Evolutionary conservation across 1,140 invertebrate genomes (phyloP), one percentile per base, ranked within the genome.

Genomic region (Hylyphantes graminicola): DNA sequence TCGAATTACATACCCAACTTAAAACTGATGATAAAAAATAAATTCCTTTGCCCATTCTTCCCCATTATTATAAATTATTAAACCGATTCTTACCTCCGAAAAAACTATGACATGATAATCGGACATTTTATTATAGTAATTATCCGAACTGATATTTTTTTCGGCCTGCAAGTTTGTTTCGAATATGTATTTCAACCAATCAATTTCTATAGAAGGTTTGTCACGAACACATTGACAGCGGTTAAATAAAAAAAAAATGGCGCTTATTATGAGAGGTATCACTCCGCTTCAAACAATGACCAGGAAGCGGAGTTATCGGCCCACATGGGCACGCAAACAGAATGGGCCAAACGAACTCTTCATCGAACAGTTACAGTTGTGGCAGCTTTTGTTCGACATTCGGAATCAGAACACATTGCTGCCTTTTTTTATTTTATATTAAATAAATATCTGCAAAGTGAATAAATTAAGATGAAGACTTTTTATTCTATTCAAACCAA

Each of bases 301-400:
- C 77, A 80, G 77, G 77, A 80, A 80, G 77, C 50, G 65, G 70
- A 70, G 50, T 54, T 59, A 35, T 59, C 65, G 77, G 65, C 77
- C 77, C 65, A 68, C 65, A 80, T 80, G 35, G 50, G 63, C 77
- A 80, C 77, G 77, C 77, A 80, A 80, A 59, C 53, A 48, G 72
- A 74, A 73, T 19, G 11, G 17, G 19, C 54, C 35, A 50, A 78
- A 61, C 35, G 63, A 78, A 67, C 17, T 19, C 13, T 67, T 67
- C 21, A 15, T 11, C 63, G 54, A 48, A 55, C 72, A 74, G 54
- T 59, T 55, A 59, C 17, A 74, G 54, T 12, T 48, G 54, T 74
- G 19, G 13, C 54, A 59, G 59, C 68, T 13, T 9, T 53, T 17
- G 48, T 51, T 74, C 53, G 54, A 7, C 21, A 19, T 74, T 55